Conservation (phyloP, 2,113 vertebrate species). For the Solea solea region DNA sequence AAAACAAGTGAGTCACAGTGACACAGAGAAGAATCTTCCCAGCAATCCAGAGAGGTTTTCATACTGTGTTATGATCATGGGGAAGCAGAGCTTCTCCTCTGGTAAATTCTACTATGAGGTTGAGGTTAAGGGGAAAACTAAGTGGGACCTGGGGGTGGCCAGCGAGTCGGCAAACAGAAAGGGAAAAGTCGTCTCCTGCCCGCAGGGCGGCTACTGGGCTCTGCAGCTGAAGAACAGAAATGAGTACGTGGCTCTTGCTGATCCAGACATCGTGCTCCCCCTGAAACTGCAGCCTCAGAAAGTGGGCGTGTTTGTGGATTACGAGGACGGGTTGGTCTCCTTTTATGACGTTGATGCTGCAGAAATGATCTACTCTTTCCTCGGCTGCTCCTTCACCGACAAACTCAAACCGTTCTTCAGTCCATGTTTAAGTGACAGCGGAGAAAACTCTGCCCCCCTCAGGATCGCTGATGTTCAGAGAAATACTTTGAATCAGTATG, state of each 20-base stretch:
- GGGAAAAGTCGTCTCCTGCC: background rate
- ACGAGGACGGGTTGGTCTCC: constrained; percentile 7
- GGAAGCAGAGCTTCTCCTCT: constrained; percentile 1
- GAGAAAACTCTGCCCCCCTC: constrained; percentile 14
- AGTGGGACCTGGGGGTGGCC: constrained; percentile 13
- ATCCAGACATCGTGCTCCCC: background rate
- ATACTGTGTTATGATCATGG: background rate
- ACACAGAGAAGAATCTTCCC: background rate
- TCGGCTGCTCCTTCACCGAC: background rate
- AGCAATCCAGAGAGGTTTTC: constrained; percentile 14
- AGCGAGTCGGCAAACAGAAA: background rate
- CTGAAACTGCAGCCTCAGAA: background rate
- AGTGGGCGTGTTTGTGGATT: constrained; percentile 25
- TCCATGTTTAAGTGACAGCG: background rate
- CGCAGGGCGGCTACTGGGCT: background rate
- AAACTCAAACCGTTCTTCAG: constrained; percentile 11
- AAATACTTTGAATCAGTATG: background rate
- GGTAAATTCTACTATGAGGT: constrained; percentile 17
- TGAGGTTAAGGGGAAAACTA: constrained; percentile 1
- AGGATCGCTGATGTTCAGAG: constrained; percentile 1
- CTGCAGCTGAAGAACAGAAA: constrained; percentile 18
- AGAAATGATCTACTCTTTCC: constrained; percentile 25
- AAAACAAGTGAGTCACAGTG: constrained; percentile 2
- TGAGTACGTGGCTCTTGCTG: constrained; percentile 11
- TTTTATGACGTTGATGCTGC: constrained; percentile 10